Percentiles rank a stretch among this genome's conserved stretches.
phyloP scores from a whole-genome alignment of 2,113 vertebrate species.

The Cynoglossus semilaevis region DNA sequence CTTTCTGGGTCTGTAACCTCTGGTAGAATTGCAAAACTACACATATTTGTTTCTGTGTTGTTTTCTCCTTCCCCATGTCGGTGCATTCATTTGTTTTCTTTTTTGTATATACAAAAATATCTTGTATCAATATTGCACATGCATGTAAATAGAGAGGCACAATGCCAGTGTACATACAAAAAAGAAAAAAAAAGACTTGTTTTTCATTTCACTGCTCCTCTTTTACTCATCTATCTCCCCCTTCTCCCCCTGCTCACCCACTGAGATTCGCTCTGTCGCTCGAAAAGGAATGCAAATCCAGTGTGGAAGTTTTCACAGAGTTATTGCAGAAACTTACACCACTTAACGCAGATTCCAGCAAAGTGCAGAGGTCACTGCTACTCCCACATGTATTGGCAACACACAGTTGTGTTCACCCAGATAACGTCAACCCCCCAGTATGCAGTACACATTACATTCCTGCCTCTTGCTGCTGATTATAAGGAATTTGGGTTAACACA shows the following conservation, averaged over 20 bases:
- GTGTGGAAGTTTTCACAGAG: constrained; percentile 25
- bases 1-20: no score
- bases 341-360: constrained; percentile 35
- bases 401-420: constrained; percentile 14
- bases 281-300: constrained; percentile 55
- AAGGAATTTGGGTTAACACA: constrained; percentile 39
- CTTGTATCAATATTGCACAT: no score
- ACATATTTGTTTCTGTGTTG: no score
- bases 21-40: no score
- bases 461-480: constrained; percentile 53
- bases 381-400: constrained; percentile 40
- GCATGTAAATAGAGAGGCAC: no score
- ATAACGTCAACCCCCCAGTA: constrained; percentile 34
- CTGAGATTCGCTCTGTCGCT: constrained; percentile 19
- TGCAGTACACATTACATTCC: constrained; percentile 62
- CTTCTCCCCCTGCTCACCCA: constrained; percentile 11
- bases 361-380: constrained; percentile 53
- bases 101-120: no score
- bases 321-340: constrained; percentile 48
- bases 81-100: constrained; percentile 1
- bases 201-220: constrained; percentile 27
- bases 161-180: no score
- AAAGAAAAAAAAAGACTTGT: constrained; percentile 20
- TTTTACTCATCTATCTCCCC: not conserved
- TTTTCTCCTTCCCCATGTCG: not conserved